Evolutionary conservation across 2,888 invertebrate species (phyloP).

Genomic region (Eristalinus sepulchralis): DNA sequence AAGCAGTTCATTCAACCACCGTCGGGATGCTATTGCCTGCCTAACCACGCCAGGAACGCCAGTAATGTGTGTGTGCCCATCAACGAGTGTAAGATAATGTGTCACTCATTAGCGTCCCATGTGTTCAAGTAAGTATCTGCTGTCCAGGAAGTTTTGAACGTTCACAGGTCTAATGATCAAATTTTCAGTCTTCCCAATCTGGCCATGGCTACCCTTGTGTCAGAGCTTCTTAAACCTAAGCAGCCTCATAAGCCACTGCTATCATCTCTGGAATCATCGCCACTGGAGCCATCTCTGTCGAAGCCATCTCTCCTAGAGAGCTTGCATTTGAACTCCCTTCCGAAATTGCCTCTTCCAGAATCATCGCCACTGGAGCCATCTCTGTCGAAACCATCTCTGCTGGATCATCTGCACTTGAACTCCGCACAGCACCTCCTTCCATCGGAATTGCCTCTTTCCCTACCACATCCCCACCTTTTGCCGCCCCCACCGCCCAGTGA

Average conservation of each 20-base stretch:
- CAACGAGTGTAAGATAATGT: conserved; percentile 3
- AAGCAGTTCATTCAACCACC: not conserved
- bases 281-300: not conserved
- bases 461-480: not conserved
- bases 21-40: conserved; percentile 38
- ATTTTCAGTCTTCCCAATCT: not conserved
- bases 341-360: not conserved
- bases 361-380: not conserved
- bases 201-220: not conserved
- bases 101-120: not conserved
- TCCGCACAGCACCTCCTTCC: not conserved
- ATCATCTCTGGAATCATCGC: not conserved
- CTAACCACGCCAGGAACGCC: conserved; percentile 15
- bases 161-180: not conserved
- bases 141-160: not conserved
- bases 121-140: not conserved
- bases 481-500: not conserved
- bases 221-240: too few species aligned
- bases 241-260: too few species aligned
- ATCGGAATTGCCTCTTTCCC: not conserved
- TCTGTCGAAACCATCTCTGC: not conserved
- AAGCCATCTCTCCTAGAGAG: not conserved
- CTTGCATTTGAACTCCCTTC: too few species aligned
- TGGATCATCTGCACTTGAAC: not conserved
- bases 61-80: conserved; percentile 24